Evolutionary conservation across 2,113 vertebrate genomes (phyloP).

Genomic region (Hyperopisus bebe): DNA sequence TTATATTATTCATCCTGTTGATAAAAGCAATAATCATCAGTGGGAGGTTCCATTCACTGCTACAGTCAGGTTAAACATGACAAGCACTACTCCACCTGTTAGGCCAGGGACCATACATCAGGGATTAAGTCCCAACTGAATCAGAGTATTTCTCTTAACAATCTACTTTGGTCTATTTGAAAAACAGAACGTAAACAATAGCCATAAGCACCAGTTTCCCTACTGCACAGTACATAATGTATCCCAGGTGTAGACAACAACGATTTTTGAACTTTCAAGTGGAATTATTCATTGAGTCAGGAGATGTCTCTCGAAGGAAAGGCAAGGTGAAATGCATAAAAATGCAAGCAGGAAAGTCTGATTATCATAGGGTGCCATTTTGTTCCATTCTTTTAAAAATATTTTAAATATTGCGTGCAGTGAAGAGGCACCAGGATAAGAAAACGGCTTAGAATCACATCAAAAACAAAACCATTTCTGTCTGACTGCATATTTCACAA

Average conservation of each 20-base stretch:
- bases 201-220: neutral
- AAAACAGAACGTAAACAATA: neutral
- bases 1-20: neutral
- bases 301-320: neutral
- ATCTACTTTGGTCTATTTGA: neutral
- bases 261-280: slow-evolving; percentile 1
- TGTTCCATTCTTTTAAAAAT: neutral
- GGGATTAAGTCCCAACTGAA: neutral
- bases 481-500: neutral
- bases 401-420: neutral
- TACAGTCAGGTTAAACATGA: neutral
- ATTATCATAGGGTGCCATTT: neutral
- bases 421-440: neutral
- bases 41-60: neutral
- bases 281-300: slow-evolving; percentile 6
- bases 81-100: neutral
- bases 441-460: neutral
- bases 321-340: neutral
- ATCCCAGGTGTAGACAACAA: neutral
- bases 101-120: neutral
- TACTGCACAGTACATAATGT: neutral
- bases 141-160: neutral
- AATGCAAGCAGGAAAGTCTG: slow-evolving; percentile 5
- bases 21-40: neutral
- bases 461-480: slow-evolving; percentile 5